Percentiles rank a stretch among this genome's conserved stretches.
phyloP scores from a whole-genome alignment of 2,888 invertebrate species.

The Sarcophaga subvicina region DNA sequence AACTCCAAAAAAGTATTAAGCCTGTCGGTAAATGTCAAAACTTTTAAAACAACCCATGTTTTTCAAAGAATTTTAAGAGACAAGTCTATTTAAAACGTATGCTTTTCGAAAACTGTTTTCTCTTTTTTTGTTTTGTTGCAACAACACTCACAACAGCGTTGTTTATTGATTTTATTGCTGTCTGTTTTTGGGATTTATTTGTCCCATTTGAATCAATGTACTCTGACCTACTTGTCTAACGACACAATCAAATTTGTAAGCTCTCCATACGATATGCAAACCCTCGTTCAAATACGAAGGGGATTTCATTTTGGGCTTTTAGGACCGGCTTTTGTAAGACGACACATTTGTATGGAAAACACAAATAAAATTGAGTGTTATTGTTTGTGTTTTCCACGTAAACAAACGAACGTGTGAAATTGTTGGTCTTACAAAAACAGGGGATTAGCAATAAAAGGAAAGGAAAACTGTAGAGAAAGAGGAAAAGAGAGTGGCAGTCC shows the following conservation, averaged over 20 bases:
- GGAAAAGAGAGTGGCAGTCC: neutral
- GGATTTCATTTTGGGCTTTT: neutral
- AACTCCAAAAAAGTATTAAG: too few species aligned
- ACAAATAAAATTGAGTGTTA: too few species aligned
- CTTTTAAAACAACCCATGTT: too few species aligned
- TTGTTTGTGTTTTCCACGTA: too few species aligned
- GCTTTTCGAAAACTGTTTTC: neutral
- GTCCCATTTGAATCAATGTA: neutral
- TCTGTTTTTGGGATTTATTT: neutral
- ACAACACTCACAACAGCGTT: neutral
- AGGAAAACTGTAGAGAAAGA: neutral
- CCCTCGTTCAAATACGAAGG: neutral
- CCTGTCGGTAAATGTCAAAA: too few species aligned
- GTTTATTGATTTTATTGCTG: neutral
- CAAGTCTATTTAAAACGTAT: too few species aligned
- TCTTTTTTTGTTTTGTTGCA: neutral
- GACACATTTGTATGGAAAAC: too few species aligned
- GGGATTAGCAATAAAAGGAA: neutral
- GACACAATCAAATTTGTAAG: neutral
- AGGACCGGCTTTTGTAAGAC: neutral
- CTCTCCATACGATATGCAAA: neutral
- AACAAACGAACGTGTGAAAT: too few species aligned
- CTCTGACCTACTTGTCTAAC: slow-evolving; percentile 9
- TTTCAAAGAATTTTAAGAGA: too few species aligned
- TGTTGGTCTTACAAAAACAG: too few species aligned